Evolutionary conservation across 2,797 vertebrate genomes (phyloP), one percentile per base, ranked within the genome.

Genomic region (Hemibagrus guttatus): DNA sequence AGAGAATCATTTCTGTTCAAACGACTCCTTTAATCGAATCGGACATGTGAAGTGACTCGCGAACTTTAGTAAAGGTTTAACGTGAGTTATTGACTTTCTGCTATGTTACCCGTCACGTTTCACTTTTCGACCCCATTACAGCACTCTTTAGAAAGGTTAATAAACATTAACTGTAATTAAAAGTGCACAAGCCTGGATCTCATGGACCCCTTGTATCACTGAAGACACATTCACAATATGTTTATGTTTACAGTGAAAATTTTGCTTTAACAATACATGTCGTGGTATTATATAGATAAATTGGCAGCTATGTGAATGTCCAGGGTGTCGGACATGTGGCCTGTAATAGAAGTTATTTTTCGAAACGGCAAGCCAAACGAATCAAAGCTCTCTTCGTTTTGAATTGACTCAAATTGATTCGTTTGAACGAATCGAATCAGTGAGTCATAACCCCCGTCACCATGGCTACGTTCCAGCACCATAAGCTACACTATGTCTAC

Each of bases 1-100:
- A n/a, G 0, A 0, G 69, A 84, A 12, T 84, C 83, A 13, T 23
- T 58, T 16, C 23, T 46, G 3, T 13, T 23, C 56, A 6, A 58
- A 74, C 35, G 83, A 84, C 54, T 84, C 83, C 42, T 74, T 59
- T 21, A 61, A 31, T 3, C 7, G 69, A 84, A 28, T 84, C 83
- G 2, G 3, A 49, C 3, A 8, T 21, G 1, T 3, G 83, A 59
- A 31, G 23, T 69, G 83, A 74, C 26, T 84, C 83, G 12, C 28
- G 26, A 2, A 0, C 21, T 7, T 13, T 7, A 16, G 6, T n/a
- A 11, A 21, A 3, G 4, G 35, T 21, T 52, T 49, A 28, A 28
- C 4, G 6, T 14, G 1, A 26, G 8, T 42, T 0, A 12, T 35
- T 12, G 21, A 13, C 23, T 52, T 68, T 68, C 42, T 21, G 14